Evolutionary conservation across 2,888 invertebrate species (phyloP).

Genomic region (Cheilosia vulpina): DNA sequence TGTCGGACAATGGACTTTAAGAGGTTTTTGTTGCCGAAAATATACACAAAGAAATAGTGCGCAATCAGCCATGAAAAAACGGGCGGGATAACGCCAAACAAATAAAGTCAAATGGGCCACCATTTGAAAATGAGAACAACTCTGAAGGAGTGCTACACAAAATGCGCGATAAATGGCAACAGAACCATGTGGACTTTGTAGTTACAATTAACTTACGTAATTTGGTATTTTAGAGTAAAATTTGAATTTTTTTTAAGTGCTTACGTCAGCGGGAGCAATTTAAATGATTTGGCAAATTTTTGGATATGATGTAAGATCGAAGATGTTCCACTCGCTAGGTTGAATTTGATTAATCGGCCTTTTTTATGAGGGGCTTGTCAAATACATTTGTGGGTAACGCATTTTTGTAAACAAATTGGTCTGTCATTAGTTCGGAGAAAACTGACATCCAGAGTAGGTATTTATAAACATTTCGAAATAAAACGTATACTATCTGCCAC

Average conservation of each 20-base stretch:
- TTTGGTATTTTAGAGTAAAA: neutral
- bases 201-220: conserved; percentile 11
- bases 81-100: conserved; percentile 24
- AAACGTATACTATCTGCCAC: neutral
- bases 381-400: too few relatives aligned
- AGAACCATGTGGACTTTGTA: neutral
- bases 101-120: conserved; percentile 38
- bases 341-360: too few relatives aligned
- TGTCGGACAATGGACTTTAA: conserved; percentile 47
- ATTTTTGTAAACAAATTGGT: too few relatives aligned
- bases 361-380: too few relatives aligned
- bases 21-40: conserved; percentile 29
- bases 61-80: conserved; percentile 40
- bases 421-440: too few relatives aligned
- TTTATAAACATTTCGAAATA: neutral
- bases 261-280: neutral
- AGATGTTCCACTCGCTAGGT: too few relatives aligned
- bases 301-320: too few relatives aligned
- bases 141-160: conserved; percentile 37
- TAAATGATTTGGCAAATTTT: too few relatives aligned
- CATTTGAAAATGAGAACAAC: conserved; percentile 2
- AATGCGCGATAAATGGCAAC: neutral
- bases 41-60: conserved; percentile 12
- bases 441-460: too few relatives aligned
- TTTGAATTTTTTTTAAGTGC: neutral